Base-by-base conservation (phyloP, 2,888 invertebrate genomes). In the Muscina levida region DNA sequence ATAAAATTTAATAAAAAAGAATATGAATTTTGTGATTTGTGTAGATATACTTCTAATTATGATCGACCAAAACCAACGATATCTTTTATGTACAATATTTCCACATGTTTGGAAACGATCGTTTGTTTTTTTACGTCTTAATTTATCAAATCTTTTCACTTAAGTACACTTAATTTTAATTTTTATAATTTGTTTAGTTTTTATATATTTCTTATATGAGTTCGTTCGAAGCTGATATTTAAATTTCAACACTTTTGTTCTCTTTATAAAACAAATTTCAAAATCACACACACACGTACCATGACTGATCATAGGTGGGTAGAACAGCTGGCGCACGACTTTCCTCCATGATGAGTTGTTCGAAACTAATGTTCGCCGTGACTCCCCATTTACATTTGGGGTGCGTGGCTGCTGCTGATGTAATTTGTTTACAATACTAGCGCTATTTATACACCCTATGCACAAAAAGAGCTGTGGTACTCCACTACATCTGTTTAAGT, bases 261-360 rank as follows among this genome's bases (percentile, higher is more conserved):
- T n/a, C n/a, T n/a, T n/a, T n/a, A n/a, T n/a, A n/a, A n/a, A n/a
- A n/a, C n/a, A n/a, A n/a, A 44, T 67, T 31, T 1, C 66, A n/a
- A n/a, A n/a, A n/a, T 48, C 46, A 31, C 44, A 0, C n/a, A 13
- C n/a, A 13, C 31, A 83, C 85, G n/a, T 68, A 88, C 88, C 87
- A 86, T 24, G 88, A 85, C 77, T 88, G 84, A 6, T 84, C 84
- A 72, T 86, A 88, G 44, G 84, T 86, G 1, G 87, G 87, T 26
- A 85, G 80, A 19, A 84, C 74, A 22, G 39, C 8, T 39, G 53
- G 48, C 51, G 79, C 82, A 82, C 85, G 85, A 87, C 87, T 85
- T 81, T 81, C 80, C 84, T 87, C 87, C 88, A 88, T 88, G 85
- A 79, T 84, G 84, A 71, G 77, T 66, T 77, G 62, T 67, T 42